Conservation (phyloP, 2,113 vertebrate species). For the Dromas ardeola region DNA sequence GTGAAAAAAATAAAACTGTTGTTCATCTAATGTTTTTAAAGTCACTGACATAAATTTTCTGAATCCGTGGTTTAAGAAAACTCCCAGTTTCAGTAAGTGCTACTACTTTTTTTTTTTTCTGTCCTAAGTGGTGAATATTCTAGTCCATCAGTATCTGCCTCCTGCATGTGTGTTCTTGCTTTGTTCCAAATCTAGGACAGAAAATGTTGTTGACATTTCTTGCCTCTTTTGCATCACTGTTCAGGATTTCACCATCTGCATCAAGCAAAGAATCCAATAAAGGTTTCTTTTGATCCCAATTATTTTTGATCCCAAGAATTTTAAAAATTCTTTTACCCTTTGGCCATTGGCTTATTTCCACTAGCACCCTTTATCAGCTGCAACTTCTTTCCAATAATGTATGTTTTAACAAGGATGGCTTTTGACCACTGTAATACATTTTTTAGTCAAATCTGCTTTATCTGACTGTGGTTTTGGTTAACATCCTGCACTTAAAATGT, state of each 20-base stretch:
- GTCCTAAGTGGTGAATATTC: neutral
- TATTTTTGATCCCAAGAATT: neutral
- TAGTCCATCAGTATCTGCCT: neutral
- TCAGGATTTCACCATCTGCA: neutral
- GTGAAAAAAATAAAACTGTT: neutral
- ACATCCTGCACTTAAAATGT: neutral
- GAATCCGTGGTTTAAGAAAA: neutral
- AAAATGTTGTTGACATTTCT: neutral
- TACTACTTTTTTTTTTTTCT: too few species aligned
- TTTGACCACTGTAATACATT: neutral
- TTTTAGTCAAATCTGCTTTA: neutral
- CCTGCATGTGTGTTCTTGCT: neutral
- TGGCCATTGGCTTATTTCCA: neutral
- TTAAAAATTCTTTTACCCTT: neutral
- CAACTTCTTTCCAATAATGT: neutral
- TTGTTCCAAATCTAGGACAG: neutral
- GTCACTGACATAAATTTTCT: neutral
- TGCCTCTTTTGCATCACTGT: neutral
- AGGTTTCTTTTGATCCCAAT: neutral
- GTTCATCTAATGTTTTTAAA: neutral
- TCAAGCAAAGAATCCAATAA: neutral
- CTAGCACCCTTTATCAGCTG: neutral
- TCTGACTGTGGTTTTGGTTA: neutral
- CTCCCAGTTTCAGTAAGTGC: neutral
- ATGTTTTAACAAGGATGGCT: neutral